phyloP scores from a whole-genome alignment of 1,140 invertebrate genomes.

The Bathynomus jamesi region DNA sequence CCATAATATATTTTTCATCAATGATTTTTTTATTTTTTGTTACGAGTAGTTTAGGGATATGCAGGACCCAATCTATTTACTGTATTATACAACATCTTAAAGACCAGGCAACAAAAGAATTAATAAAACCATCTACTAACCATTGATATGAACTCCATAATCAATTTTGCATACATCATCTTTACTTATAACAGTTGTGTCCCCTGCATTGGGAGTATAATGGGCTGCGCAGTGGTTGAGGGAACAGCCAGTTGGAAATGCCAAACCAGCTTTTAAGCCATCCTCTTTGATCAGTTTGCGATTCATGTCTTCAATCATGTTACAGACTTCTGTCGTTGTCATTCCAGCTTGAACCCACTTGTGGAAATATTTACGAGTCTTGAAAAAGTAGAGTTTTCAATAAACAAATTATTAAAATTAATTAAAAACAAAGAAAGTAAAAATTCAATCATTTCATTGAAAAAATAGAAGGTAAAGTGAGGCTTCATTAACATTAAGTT shows the following conservation, averaged over 20 bases:
- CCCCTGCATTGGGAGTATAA: constrained; percentile 98
- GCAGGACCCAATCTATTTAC: too few species aligned
- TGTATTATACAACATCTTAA: too few species aligned
- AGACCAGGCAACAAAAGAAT: too few species aligned
- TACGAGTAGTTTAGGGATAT: too few species aligned
- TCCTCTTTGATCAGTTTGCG: constrained; percentile 90
- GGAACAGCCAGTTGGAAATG: constrained; percentile 98
- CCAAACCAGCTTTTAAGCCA: constrained; percentile 89
- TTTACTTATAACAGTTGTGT: constrained; percentile 86
- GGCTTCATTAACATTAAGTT: too few species aligned
- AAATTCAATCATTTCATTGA: too few species aligned
- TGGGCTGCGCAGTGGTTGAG: constrained; percentile 98
- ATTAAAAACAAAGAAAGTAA: too few species aligned
- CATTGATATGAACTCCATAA: constrained; percentile 98
- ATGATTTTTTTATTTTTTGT: too few species aligned
- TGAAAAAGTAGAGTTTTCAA: not conserved
- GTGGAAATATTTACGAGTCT: constrained; percentile 84
- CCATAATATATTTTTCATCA: too few species aligned
- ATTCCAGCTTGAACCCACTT: constrained; percentile 93
- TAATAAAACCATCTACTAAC: constrained; percentile 42
- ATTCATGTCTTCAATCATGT: constrained; percentile 87
- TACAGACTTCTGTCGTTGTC: constrained; percentile 98
- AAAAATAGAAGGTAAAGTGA: too few species aligned
- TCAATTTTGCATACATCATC: constrained; percentile 99
- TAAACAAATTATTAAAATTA: not conserved